Percentiles rank a stretch among this genome's conserved stretches.
Evolutionary conservation across 37 sponge, comb jelly and placozoan genomes (phyloP).

Genomic region (Axinella damicornis): DNA sequence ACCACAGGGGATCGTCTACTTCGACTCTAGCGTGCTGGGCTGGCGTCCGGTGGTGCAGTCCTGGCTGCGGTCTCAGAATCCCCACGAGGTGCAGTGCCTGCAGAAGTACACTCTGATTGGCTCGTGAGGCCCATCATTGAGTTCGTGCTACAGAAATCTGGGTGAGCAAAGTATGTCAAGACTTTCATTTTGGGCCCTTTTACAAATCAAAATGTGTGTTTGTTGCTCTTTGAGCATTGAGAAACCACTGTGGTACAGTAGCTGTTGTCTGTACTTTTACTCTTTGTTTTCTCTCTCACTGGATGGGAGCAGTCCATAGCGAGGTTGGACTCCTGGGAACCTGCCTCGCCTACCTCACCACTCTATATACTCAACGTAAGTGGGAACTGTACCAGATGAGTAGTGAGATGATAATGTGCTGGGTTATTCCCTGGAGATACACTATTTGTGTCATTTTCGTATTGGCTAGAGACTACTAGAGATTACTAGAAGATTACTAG

Average conservation of each 20-base stretch:
- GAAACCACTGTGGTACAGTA: too few relatives aligned
- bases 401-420: too few relatives aligned
- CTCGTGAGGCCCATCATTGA: slow-evolving; percentile 54
- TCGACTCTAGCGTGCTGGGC: slow-evolving; percentile 73
- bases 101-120: slow-evolving; percentile 21
- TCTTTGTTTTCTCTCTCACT: neutral
- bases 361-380: slow-evolving; percentile 84
- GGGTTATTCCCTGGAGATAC: too few relatives aligned
- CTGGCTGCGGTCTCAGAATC: slow-evolving; percentile 64
- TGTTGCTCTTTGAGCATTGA: too few relatives aligned
- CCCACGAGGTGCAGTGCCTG: slow-evolving; percentile 67
- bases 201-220: neutral
- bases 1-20: slow-evolving; percentile 85
- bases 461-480: too few relatives aligned
- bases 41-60: slow-evolving; percentile 81
- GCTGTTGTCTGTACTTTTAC: neutral
- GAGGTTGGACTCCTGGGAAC: slow-evolving; percentile 79
- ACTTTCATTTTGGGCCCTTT: neutral
- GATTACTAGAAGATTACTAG: neutral
- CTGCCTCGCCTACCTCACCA: slow-evolving; percentile 82
- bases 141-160: slow-evolving; percentile 41
- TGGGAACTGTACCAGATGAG: too few relatives aligned
- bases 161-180: slow-evolving; percentile 6
- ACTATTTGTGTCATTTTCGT: too few relatives aligned
- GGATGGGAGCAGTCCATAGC: slow-evolving; percentile 30